Percentiles rank a stretch among this genome's conserved stretches.
These are phyloP conservation scores for Dendroctonus ponderosae DNA, from an alignment of 1,140 invertebrate species.

Conservation along the genomic window DNA sequence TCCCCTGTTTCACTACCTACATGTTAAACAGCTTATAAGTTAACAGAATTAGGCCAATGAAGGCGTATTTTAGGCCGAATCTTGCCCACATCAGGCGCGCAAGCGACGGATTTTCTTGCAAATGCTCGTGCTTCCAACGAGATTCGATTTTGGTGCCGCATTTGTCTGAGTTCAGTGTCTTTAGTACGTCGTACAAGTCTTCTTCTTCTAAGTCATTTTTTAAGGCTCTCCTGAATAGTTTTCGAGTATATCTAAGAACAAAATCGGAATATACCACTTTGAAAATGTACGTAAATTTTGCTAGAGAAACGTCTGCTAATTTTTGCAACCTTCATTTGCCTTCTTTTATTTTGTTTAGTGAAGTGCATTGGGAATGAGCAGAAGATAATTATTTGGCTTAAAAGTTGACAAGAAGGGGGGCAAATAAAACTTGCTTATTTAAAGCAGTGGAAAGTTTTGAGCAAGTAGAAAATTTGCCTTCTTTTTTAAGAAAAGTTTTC, in stretches of 20 bases:
- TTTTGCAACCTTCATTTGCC: neutral
- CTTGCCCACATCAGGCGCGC: constrained; percentile 30
- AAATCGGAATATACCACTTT: neutral
- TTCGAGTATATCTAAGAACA: constrained; percentile 38
- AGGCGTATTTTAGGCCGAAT: constrained; percentile 36
- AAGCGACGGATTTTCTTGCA: constrained; percentile 35
- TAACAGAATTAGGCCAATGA: constrained; percentile 33
- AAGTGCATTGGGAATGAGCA: too few species aligned
- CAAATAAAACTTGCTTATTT: too few species aligned
- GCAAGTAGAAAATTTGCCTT: too few species aligned
- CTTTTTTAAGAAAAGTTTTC: too few species aligned
- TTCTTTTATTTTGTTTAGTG: too few species aligned
- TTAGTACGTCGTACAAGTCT: constrained; percentile 42
- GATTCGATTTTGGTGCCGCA: constrained; percentile 40
- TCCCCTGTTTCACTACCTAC: constrained; percentile 27
- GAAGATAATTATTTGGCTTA: too few species aligned
- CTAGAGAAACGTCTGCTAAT: constrained; percentile 4
- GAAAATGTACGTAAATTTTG: neutral
- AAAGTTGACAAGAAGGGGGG: too few species aligned
- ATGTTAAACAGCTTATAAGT: constrained; percentile 27
- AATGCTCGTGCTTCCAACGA: constrained; percentile 39
- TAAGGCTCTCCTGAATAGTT: constrained; percentile 38
- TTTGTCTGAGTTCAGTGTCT: constrained; percentile 35
- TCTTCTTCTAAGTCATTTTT: constrained; percentile 40
- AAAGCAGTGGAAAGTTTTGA: too few species aligned